Evolutionary conservation across 2,113 vertebrate genomes (phyloP).

Genomic region (Oophaga pumilio): DNA sequence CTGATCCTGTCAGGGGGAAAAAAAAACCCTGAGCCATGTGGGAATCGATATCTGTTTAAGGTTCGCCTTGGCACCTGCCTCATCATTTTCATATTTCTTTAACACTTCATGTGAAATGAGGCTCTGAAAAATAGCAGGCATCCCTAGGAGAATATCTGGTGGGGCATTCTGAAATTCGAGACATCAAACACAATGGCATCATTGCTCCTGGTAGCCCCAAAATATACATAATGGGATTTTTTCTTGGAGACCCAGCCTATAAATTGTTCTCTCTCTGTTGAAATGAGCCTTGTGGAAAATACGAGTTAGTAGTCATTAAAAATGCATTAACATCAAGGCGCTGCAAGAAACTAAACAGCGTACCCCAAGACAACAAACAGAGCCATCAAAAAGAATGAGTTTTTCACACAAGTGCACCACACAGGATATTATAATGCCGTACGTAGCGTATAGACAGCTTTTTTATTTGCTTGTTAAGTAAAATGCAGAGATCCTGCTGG

Average conservation of each 20-base stretch:
- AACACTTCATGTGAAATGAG: slow-evolving; percentile 63
- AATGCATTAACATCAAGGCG: slow-evolving; percentile 62
- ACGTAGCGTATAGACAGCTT: background rate
- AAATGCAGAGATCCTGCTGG: slow-evolving; percentile 23
- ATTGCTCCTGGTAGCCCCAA: slow-evolving; percentile 62
- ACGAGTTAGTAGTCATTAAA: slow-evolving; percentile 65
- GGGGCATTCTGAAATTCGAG: slow-evolving; percentile 58
- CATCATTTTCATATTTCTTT: slow-evolving; percentile 65
- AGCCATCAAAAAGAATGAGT: slow-evolving; percentile 58
- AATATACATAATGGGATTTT: slow-evolving; percentile 63
- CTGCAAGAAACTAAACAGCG: slow-evolving; percentile 64
- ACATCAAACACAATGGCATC: slow-evolving; percentile 62
- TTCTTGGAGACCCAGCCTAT: slow-evolving; percentile 65
- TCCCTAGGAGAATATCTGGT: slow-evolving; percentile 63
- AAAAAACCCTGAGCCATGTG: slow-evolving; percentile 42
- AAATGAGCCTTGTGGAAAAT: slow-evolving; percentile 66
- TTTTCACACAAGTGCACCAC: slow-evolving; percentile 55
- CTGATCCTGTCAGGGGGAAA: slow-evolving; percentile 36
- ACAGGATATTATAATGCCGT: slow-evolving; percentile 33
- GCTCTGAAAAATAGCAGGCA: slow-evolving; percentile 66
- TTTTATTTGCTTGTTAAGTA: slow-evolving; percentile 34
- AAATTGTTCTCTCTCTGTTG: slow-evolving; percentile 67
- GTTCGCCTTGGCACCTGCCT: slow-evolving; percentile 62
- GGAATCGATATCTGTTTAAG: slow-evolving; percentile 60
- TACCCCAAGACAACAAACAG: slow-evolving; percentile 57